Base-by-base conservation (phyloP, 2,797 vertebrate genomes). In the Etheostoma perlongum region DNA sequence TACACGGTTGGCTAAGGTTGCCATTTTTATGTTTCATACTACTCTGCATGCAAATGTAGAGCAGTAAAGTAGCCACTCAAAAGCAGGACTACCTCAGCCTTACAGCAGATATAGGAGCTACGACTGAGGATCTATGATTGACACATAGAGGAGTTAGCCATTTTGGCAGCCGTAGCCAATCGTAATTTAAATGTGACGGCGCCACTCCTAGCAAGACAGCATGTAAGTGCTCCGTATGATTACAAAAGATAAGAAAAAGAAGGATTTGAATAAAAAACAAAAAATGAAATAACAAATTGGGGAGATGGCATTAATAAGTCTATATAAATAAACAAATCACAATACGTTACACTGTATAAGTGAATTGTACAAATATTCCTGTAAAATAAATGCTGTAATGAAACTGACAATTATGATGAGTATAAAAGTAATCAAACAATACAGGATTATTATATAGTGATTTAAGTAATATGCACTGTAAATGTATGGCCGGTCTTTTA, bases 41-140 rank as follows among this genome's bases (percentile, higher is more conserved):
- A 48, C 25, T 69, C 48, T 66, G 68, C 58, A 65, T 3, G 3
- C 8, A 44, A 73, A 65, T 19, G 27, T 64, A 52, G 40, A 78
- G 68, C 62, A 64, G 61, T 30, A 67, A 51, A 27, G 67, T 47
- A 42, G 73, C 59, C 59, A 76, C 36, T 80, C 3, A 36, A 52
- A 33, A 30, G 52, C 27, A 36, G 13, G 30, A 21, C 3, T 1
- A 30, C 15, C 51, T 25, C 49, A 52, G 23, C 23, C 42, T 36
- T n/a, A 18, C 15, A 14, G 21, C 19, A 49, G 16, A 44, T 19
- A 51, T 6, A 42, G 42, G 42, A 49, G 62, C 4, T 14, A 21
- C 1, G 15, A 40, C 25, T 2, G 18, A 47, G 18, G 13, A 25
- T 64, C 48, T 64, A 13, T 59, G 33, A 76, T 18, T 46, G 16